Evolutionary conservation across 1,140 invertebrate species (phyloP).

Genomic region (Nasonia vitripennis): DNA sequence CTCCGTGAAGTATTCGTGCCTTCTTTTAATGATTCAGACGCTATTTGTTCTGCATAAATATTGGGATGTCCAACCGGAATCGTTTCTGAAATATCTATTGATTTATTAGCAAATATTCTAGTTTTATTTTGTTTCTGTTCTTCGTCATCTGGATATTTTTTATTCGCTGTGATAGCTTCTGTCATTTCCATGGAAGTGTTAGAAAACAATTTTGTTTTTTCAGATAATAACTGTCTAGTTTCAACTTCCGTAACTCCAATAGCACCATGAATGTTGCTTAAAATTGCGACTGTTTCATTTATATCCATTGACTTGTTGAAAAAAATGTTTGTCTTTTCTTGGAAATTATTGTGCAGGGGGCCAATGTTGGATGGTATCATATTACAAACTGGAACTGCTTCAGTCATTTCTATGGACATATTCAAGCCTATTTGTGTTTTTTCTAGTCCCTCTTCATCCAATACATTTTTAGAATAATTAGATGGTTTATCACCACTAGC

Average conservation of each 20-base stretch:
- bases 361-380: too few species aligned
- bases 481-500: neutral
- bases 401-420: too few species aligned
- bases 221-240: neutral
- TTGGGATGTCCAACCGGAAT: neutral
- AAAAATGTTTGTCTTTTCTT: neutral
- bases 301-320: conserved; percentile 10
- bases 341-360: neutral
- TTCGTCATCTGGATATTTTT: neutral
- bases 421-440: neutral
- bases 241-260: neutral
- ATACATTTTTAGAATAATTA: neutral
- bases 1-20: neutral
- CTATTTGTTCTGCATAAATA: neutral
- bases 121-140: conserved; percentile 13
- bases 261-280: neutral
- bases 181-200: conserved; percentile 46
- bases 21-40: neutral
- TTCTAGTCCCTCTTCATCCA: neutral
- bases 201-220: conserved; percentile 32
- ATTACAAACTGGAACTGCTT: too few species aligned
- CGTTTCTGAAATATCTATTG: neutral
- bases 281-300: neutral
- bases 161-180: conserved; percentile 3
- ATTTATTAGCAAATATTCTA: conserved; percentile 13